Evolutionary conservation across 1,140 invertebrate species (phyloP), one percentile per base, ranked within the genome.

Genomic region (Drosophila pseudoobscura): DNA sequence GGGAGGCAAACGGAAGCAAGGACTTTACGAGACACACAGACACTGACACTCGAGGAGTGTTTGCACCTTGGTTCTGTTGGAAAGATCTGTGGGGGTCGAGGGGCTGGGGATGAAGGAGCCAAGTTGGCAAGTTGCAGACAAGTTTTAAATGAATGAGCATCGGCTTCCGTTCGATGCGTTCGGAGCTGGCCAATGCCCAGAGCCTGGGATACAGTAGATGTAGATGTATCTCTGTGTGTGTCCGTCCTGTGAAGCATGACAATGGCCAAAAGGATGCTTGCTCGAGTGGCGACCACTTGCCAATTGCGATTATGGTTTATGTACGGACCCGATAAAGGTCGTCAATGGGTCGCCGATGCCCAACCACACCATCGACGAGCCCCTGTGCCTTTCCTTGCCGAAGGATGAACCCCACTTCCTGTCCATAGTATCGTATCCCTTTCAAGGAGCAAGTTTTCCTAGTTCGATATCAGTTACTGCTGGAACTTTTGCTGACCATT

Each of bases 221-320:
- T 22, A 46, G 20, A 8, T 17, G 15, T 47, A 47, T 20, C 15
- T 47, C 9, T 22, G 57, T 55, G 59, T 69, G 47, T 54, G 72
- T 82, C 59, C 79, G 54, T 63, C 29, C 78, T 71, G 78, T 75
- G 69, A 82, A 82, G 70, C 82, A 88, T 87, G 82, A 87, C 82
- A 87, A 87, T 87, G 62, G 74, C 77, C 63, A 56, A 65, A 61
- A 69, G 66, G 70, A 82, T 58, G 55, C 39, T 60, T 62, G 51
- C 52, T 88, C 83, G 78, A 88, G 83, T 88, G 79, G 83, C 82
- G 71, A 77, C 83, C 83, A 87, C 83, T 88, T 88, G 83, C 83
- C 83, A 88, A 88, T 88, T 88, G 84, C 84, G 84, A 88, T 88
- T 88, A 88, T 88, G 83, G 83, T 88, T 88, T 88, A 88, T 88